Conservation (phyloP, 1,140 invertebrate genomes). For the Luehdorfia chinensis region DNA sequence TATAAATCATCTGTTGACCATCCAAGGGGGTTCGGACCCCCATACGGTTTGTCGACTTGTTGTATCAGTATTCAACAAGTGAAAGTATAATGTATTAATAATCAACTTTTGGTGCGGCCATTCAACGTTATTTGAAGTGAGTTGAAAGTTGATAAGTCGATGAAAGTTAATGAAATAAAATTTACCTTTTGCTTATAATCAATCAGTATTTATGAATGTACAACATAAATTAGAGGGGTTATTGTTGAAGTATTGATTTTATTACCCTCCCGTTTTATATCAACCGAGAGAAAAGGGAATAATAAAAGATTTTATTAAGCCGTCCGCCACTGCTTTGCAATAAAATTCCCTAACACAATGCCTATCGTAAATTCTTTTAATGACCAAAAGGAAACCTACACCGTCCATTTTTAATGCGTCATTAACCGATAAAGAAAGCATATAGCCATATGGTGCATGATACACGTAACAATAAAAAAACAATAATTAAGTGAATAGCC, state of each 20-base stretch:
- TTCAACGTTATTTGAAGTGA: too few relatives aligned
- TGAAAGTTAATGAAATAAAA: conserved; percentile 1
- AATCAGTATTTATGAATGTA: conserved; percentile 11
- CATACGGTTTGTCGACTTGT: too few relatives aligned
- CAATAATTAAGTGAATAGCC: conserved; percentile 21
- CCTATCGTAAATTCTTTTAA: conserved; percentile 41
- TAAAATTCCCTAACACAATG: conserved; percentile 37
- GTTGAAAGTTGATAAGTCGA: too few relatives aligned
- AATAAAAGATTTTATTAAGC: conserved; percentile 39
- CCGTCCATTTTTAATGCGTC: conserved; percentile 31
- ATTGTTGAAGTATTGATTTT: conserved; percentile 17
- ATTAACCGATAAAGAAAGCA: conserved; percentile 37
- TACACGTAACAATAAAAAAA: conserved; percentile 21
- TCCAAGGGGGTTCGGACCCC: too few relatives aligned
- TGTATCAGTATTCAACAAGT: too few relatives aligned
- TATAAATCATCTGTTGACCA: too few relatives aligned
- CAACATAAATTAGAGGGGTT: conserved; percentile 12
- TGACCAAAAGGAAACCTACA: conserved; percentile 24
- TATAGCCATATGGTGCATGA: conserved; percentile 27
- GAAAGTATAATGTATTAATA: too few relatives aligned
- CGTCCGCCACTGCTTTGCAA: conserved; percentile 24
- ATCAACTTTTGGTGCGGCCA: too few relatives aligned
- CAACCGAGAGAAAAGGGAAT: conserved; percentile 20
- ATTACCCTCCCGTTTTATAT: conserved; percentile 15
- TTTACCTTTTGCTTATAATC: background rate